Percentiles rank a stretch among this genome's conserved stretches.
Conservation (phyloP, 1,140 invertebrate genomes). For the Cheumatopsyche charites region DNA sequence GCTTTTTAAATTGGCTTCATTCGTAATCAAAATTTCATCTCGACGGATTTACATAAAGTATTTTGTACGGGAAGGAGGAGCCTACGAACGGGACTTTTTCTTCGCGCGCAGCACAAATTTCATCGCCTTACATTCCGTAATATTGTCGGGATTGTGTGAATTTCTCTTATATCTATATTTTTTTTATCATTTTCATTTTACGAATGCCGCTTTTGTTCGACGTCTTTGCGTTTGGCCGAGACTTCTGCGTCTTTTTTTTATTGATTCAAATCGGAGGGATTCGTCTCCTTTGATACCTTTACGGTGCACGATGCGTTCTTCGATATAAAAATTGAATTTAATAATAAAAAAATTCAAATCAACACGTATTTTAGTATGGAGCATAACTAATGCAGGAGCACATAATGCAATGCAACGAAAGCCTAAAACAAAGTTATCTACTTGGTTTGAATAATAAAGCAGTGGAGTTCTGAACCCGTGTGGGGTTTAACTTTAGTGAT, state of each 20-base stretch:
- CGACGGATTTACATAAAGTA: conserved; percentile 40
- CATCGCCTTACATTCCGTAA: conserved; percentile 37
- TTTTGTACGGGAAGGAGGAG: conserved; percentile 30
- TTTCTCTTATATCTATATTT: conserved; percentile 28
- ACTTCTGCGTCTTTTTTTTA: conserved; percentile 5
- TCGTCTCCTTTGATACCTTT: no score
- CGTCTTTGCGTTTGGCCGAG: neutral
- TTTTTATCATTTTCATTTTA: conserved; percentile 21
- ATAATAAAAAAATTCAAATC: no score
- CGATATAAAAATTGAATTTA: no score
- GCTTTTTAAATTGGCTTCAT: conserved; percentile 47
- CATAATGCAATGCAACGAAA: conserved; percentile 14
- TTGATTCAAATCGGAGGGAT: conserved; percentile 5
- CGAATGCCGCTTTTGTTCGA: conserved; percentile 8
- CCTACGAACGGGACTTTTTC: conserved; percentile 35
- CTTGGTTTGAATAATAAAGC: conserved; percentile 22
- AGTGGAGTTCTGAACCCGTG: conserved; percentile 2
- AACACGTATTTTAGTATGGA: no score
- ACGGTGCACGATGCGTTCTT: no score
- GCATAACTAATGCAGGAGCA: no score
- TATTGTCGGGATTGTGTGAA: conserved; percentile 35
- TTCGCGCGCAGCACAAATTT: conserved; percentile 31
- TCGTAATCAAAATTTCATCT: conserved; percentile 46
- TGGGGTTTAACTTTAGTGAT: conserved; percentile 7
- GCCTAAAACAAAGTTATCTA: conserved; percentile 19